Evolutionary conservation across 2,888 invertebrate species (phyloP), one percentile per base, ranked within the genome.

Genomic region (Pegoplata infirma): DNA sequence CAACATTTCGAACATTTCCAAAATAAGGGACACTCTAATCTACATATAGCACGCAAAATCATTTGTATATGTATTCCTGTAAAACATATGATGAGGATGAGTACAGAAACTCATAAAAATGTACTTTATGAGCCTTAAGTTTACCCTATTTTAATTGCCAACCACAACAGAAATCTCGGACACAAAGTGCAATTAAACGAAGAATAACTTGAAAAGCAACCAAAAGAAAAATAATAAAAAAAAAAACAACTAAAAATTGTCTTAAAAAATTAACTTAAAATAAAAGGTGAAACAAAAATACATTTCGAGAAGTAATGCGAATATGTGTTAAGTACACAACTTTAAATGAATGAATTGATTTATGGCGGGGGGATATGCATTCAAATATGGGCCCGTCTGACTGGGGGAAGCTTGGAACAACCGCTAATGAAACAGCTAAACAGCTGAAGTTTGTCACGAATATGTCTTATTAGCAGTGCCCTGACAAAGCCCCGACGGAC

Each of bases 121-220:
- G 80, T 83, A 82, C 84, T 86, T 86, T 86, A 86, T 86, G 86
- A 83, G 82, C 84, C 84, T 86, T 85, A 85, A 85, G 82, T 86
- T 69, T 86, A 49, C 76, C 82, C 61, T 77, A 86, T 85, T 87
- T 87, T 86, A 87, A 87, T 87, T 86, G 86, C 86, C 85, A 53
- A 63, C 28, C 12, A 12, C 36, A 75, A 46, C 59, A 56, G 55
- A 83, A 84, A 85, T 86, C 84, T 84, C 75, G 79, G 75, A 79
- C 75, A 80, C 81, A 78, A 81, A 81, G 78, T 75, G 82, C 82
- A 82, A 82, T 82, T 82, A 81, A 82, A 82, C 78, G 77, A 49
- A 68, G 51, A 74, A 81, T 69, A 76, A 69, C 72, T 68, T 58
- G 36, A 74, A 67, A 80, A 21, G 66, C 61, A 59, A 80, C 61